Percentiles rank a stretch among this genome's conserved stretches.
Evolutionary conservation across 2,797 vertebrate species (phyloP).

Genomic region (Fratercula arctica): DNA sequence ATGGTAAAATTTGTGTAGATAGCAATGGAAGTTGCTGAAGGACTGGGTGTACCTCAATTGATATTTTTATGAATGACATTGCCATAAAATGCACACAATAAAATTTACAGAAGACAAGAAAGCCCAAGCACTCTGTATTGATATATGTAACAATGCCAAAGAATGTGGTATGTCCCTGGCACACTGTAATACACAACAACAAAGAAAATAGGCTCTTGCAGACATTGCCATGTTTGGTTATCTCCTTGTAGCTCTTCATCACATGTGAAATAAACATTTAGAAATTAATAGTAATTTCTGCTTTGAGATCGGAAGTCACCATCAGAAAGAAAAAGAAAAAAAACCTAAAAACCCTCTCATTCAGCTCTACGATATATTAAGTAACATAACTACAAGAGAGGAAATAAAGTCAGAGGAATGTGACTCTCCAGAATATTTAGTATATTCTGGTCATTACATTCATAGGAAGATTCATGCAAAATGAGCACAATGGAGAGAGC

Average conservation of each 20-base stretch:
- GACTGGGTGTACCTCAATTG: accelerated
- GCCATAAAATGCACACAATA: background rate
- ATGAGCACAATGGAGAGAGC: background rate
- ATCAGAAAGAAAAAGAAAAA: background rate
- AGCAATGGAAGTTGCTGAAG: background rate
- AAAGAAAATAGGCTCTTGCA: background rate
- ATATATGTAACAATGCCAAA: background rate
- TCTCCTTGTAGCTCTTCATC: background rate
- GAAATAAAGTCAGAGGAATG: background rate
- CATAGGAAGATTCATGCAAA: background rate
- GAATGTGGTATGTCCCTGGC: background rate
- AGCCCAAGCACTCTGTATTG: background rate
- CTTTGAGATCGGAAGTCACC: background rate
- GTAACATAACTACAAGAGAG: background rate
- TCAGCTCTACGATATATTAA: background rate
- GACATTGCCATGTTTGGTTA: background rate
- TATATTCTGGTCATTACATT: background rate
- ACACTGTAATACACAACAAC: background rate
- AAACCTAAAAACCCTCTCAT: background rate
- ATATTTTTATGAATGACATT: background rate
- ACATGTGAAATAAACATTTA: background rate
- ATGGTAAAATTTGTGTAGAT: background rate
- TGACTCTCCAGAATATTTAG: background rate
- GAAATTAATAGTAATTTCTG: background rate
- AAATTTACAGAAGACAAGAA: background rate